A percentile compares a stretch with the other conserved stretches of the same genome.
Conservation (phyloP, 2,888 invertebrate species). For the Dicranocentrus wangi region DNA sequence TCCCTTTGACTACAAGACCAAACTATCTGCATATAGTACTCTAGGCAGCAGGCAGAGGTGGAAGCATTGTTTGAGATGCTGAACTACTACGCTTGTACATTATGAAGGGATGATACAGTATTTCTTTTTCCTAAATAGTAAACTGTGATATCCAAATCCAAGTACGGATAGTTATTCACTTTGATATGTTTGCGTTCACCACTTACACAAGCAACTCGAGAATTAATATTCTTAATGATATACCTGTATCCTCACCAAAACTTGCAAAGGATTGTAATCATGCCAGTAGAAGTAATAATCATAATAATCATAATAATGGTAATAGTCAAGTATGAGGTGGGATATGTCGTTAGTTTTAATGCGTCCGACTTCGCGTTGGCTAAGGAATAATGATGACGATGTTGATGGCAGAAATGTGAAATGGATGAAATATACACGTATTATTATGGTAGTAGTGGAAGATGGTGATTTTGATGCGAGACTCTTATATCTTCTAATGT, state of each 20-base stretch:
- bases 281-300: conserved; percentile 58
- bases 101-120: background rate
- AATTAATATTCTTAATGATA: conserved; percentile 56
- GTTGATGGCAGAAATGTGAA: conserved; percentile 25
- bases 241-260: too few relatives aligned
- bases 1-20: background rate
- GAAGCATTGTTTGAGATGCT: conserved; percentile 7
- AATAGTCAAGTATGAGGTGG: conserved; percentile 71
- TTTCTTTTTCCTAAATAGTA: conserved; percentile 12
- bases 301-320: conserved; percentile 72
- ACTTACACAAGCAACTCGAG: conserved; percentile 2
- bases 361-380: conserved; percentile 72
- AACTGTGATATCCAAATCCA: conserved; percentile 18
- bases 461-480: conserved; percentile 41
- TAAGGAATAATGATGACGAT: conserved; percentile 70
- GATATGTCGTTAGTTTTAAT: conserved; percentile 73
- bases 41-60: too few relatives aligned
- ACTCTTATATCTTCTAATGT: background rate
- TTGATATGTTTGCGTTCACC: conserved; percentile 14
- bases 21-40: conserved; percentile 32
- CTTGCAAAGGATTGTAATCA: conserved; percentile 44
- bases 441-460: background rate
- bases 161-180: conserved; percentile 9
- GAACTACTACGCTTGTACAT: background rate
- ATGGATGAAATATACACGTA: conserved; percentile 29